Evolutionary conservation across 1,140 invertebrate genomes (phyloP).

Genomic region (Mercenaria mercenaria): DNA sequence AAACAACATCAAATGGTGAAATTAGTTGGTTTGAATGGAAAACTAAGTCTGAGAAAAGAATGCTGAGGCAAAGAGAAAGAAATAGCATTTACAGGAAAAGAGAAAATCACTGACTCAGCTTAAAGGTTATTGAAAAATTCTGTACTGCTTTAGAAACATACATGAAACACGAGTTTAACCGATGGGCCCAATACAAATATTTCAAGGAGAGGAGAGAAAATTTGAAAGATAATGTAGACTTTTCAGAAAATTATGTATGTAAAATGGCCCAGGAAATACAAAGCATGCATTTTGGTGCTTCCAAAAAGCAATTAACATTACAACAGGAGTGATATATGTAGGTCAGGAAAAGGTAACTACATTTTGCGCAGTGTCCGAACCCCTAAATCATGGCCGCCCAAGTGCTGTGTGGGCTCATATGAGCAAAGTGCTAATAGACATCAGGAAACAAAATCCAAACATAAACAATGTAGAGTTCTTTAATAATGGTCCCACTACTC

Average conservation of each 20-base stretch:
- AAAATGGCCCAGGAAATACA: constrained; percentile 60
- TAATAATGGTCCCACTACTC: constrained; percentile 66
- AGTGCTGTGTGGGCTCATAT: constrained; percentile 68
- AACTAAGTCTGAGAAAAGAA: too few species aligned
- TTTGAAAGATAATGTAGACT: constrained; percentile 55
- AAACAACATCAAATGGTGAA: too few species aligned
- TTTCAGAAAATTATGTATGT: constrained; percentile 67
- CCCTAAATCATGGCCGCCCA: constrained; percentile 55
- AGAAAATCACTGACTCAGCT: too few species aligned
- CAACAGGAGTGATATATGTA: constrained; percentile 39
- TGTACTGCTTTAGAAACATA: too few species aligned
- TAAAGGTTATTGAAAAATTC: too few species aligned
- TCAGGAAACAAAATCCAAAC: constrained; percentile 46
- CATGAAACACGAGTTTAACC: background rate
- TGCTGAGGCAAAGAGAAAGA: too few species aligned
- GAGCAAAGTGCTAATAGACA: constrained; percentile 26
- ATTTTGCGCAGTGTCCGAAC: constrained; percentile 67
- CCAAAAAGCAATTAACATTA: constrained; percentile 57
- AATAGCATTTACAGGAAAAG: too few species aligned
- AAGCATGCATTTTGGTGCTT: constrained; percentile 70
- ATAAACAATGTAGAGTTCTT: constrained; percentile 66
- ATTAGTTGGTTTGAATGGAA: too few species aligned
- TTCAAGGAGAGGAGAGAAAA: background rate
- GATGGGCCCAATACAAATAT: background rate
- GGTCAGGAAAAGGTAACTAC: background rate